Percentiles rank a stretch among this genome's conserved stretches.
Conservation (phyloP, 2,797 vertebrate species). For the Gymnodraco acuticeps region DNA sequence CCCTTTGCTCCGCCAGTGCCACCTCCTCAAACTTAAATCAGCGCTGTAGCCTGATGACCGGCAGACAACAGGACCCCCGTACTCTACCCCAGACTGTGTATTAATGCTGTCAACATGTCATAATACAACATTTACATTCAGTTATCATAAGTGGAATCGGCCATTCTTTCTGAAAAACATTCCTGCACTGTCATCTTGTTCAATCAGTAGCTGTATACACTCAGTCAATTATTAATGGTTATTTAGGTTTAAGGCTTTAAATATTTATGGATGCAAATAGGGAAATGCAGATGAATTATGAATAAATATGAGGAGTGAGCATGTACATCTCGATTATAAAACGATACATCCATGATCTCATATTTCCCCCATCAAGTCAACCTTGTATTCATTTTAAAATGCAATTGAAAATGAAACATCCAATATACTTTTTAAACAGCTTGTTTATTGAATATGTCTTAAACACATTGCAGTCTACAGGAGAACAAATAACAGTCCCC, state of each 20-base stretch:
- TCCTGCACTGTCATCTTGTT: slow-evolving; percentile 14
- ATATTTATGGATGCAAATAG: slow-evolving; percentile 56
- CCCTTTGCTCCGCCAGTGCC: slow-evolving; percentile 19
- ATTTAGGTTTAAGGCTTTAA: slow-evolving; percentile 55
- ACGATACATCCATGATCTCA: slow-evolving; percentile 30
- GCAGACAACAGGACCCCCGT: slow-evolving; percentile 21
- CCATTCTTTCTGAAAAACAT: slow-evolving; percentile 14
- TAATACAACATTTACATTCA: background rate
- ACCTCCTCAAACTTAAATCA: background rate
- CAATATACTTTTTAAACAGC: too few species aligned
- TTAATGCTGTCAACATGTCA: slow-evolving; percentile 27
- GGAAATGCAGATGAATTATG: slow-evolving; percentile 52
- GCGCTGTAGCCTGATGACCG: background rate
- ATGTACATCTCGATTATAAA: slow-evolving; percentile 24
- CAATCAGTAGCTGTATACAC: slow-evolving; percentile 21
- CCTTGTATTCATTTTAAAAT: slow-evolving; percentile 43
- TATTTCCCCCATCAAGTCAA: background rate
- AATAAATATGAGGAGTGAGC: slow-evolving; percentile 34
- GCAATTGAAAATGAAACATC: slow-evolving; percentile 47
- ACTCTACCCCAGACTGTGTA: slow-evolving; percentile 2
- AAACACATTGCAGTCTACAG: too few species aligned
- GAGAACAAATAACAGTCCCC: too few species aligned
- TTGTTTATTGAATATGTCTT: too few species aligned
- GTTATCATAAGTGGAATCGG: background rate
- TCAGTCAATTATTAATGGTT: slow-evolving; percentile 50